phyloP scores from a whole-genome alignment of 2,113 vertebrate genomes.

The Pterocles burchelli region DNA sequence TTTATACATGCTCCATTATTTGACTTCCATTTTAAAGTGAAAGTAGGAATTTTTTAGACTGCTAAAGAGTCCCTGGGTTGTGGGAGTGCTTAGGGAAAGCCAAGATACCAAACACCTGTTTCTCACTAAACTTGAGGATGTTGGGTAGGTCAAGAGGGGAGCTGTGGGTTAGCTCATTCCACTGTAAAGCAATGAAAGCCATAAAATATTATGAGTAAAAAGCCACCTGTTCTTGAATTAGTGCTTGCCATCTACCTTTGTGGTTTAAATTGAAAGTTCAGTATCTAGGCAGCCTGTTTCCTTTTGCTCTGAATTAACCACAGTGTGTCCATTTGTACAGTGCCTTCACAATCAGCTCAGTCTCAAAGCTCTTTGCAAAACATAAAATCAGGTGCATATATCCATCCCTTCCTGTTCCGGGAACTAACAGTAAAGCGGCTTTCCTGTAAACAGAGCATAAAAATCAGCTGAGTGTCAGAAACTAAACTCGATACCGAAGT shows the following conservation, averaged over 20 bases:
- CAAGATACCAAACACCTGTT: conserved; percentile 64
- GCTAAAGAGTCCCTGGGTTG: background rate
- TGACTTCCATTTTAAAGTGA: background rate
- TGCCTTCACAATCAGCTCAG: background rate
- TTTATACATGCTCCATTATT: background rate
- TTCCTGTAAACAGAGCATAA: background rate
- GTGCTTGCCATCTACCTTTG: conserved; percentile 47
- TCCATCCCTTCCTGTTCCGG: background rate
- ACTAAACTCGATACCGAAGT: background rate
- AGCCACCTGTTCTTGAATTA: conserved; percentile 68
- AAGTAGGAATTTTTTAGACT: background rate
- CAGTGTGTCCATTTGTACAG: background rate
- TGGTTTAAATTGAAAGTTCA: conserved; percentile 34
- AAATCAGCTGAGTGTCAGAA: background rate
- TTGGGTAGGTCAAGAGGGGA: conserved; percentile 64
- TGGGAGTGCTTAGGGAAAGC: background rate
- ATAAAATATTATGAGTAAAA: conserved; percentile 73
- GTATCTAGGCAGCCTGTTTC: conserved; percentile 14
- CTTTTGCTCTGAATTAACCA: background rate
- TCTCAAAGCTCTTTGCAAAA: background rate
- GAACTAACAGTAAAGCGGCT: background rate
- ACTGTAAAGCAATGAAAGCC: conserved; percentile 66
- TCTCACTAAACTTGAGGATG: conserved; percentile 65
- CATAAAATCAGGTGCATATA: background rate
- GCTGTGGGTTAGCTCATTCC: conserved; percentile 62